Conservation (phyloP, 2,888 invertebrate species). For the Catocala sponsa region DNA sequence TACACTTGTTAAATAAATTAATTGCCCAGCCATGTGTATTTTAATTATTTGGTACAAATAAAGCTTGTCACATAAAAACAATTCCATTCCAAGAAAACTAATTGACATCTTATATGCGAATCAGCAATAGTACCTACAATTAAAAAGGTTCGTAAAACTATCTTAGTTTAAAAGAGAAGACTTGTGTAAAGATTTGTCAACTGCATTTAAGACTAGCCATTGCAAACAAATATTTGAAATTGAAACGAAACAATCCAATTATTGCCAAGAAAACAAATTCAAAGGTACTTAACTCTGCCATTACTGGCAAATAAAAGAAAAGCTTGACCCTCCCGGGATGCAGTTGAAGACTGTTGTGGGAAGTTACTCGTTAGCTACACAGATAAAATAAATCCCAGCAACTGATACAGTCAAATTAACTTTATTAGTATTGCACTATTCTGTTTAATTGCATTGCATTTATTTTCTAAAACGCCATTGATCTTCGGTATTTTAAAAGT, state of each 20-base stretch:
- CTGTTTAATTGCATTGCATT: conserved; percentile 10
- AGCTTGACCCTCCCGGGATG: conserved; percentile 31
- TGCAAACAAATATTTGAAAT: conserved; percentile 38
- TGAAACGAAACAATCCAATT: conserved; percentile 48
- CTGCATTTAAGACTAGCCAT: conserved; percentile 23
- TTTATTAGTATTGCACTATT: conserved; percentile 32
- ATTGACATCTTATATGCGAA: too few species aligned
- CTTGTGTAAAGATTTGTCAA: conserved; percentile 4
- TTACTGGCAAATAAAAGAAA: conserved; percentile 48
- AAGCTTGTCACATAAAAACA: too few species aligned
- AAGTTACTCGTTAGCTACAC: conserved; percentile 45
- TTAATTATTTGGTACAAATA: too few species aligned
- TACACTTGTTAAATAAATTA: too few species aligned
- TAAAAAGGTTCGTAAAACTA: too few species aligned
- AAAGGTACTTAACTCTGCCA: conserved; percentile 45
- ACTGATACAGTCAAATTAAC: conserved; percentile 39
- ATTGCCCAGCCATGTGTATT: too few species aligned
- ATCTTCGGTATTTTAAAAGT: too few species aligned
- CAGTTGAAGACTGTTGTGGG: conserved; percentile 34
- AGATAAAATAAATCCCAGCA: conserved; percentile 44
- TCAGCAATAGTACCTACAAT: too few species aligned
- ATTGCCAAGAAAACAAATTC: conserved; percentile 48
- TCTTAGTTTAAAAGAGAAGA: too few species aligned
- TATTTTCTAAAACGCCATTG: background rate
- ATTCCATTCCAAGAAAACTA: too few species aligned